Evolutionary conservation across 37 sponge, comb jelly and placozoan species (phyloP).

Genomic region (Ianthella basta): DNA sequence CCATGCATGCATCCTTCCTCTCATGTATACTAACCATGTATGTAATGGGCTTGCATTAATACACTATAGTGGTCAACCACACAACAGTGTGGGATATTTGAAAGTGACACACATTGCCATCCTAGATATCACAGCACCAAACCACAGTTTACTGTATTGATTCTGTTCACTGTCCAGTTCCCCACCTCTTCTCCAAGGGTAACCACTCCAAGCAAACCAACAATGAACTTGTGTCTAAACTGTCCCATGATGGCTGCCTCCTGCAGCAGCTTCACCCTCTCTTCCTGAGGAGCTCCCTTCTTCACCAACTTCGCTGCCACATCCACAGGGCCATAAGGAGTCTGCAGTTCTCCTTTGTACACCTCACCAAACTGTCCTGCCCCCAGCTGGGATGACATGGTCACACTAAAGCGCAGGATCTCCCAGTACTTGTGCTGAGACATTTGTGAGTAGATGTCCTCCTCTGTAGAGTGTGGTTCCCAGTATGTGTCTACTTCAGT

Average conservation of each 20-base stretch:
- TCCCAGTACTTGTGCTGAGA: not conserved
- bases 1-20: too few species aligned
- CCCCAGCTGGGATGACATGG: not conserved
- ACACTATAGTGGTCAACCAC: too few species aligned
- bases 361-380: slow-evolving; percentile 15
- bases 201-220: not conserved
- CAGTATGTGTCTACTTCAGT: not conserved
- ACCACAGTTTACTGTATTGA: too few species aligned
- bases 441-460: slow-evolving; percentile 5
- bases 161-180: too few species aligned
- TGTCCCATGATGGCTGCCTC: slow-evolving; percentile 26
- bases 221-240: not conserved
- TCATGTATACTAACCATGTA: too few species aligned
- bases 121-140: too few species aligned
- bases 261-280: slow-evolving; percentile 28
- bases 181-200: not conserved
- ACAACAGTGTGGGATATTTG: too few species aligned
- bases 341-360: not conserved
- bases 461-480: not conserved
- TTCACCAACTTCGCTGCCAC: slow-evolving; percentile 4
- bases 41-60: too few species aligned
- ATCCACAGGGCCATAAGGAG: not conserved
- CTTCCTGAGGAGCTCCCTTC: not conserved
- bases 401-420: not conserved
- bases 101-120: too few species aligned